Base-by-base conservation (phyloP, 2,113 vertebrate genomes). In the Ophiodon elongatus region DNA sequence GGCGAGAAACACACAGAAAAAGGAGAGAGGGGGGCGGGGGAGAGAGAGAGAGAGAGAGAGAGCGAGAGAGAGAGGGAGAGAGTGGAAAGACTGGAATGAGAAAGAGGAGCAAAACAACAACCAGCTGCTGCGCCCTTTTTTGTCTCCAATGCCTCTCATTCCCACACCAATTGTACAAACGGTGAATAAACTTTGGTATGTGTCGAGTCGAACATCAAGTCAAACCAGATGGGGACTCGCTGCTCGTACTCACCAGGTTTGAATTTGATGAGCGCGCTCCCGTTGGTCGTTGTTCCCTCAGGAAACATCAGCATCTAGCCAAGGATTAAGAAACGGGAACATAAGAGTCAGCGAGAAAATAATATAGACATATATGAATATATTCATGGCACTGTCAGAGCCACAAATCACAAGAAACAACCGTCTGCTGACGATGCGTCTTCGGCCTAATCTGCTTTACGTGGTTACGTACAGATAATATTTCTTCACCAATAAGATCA, bases 201-300 rank as follows among this genome's bases (percentile, higher is more conserved):
- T 37, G 11, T 7, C 0, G 23, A 23, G 15, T 17, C 1, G 23
- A 15, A 23, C 14, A 2, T 15, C 45, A 35, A 9, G 50, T 50
- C 33, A 47, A 75, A 56, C 13, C 50, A 47, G 63, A 27, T 0
- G 10, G 10, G 23, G 7, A n/a, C 4, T 37, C 45, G 19, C 13
- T 8, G 43, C 0, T 0, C 1, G 0, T 0, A 74, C 91, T 94
- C 86, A 97, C 97, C 97, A 11, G 95, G 96, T 83, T 98, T 98
- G 89, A 97, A 98, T 85, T 97, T 97, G 82, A 98, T 94, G 73
- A 98, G 93, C 63, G 91, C 91, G 43, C 76, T 90, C 75, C 97
- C 97, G 35, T 97, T 98, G 3, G 97, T 97, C 2, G 97, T 97
- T 66, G 97, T 98, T 65, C 97, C 97, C 76, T 98, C 97, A 0